Percentiles rank a stretch among this genome's conserved stretches.
phyloP scores from a whole-genome alignment of 2,888 invertebrate genomes.

The Dasypolia templi region DNA sequence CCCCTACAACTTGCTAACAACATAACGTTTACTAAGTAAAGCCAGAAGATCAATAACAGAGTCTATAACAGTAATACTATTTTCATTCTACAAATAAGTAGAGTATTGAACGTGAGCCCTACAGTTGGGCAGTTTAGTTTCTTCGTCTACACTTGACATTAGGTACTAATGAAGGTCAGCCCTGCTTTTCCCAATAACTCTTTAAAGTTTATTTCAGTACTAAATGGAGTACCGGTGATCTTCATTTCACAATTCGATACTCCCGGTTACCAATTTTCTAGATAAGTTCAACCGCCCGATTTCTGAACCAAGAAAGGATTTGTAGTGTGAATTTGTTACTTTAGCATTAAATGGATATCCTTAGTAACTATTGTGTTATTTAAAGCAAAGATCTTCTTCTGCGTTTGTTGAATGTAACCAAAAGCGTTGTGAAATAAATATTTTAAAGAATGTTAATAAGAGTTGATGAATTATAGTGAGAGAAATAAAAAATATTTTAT shows the following conservation, averaged over 20 bases:
- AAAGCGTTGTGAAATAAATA: slow-evolving; percentile 4
- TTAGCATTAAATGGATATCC: not conserved
- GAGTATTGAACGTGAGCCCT: slow-evolving; percentile 11
- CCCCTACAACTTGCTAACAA: slow-evolving; percentile 27
- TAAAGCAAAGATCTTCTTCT: not conserved
- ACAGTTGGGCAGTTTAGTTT: slow-evolving; percentile 7
- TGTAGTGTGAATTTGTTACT: not conserved
- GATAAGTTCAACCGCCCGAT: too few species aligned
- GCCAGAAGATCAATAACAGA: slow-evolving; percentile 51
- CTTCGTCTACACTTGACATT: not conserved
- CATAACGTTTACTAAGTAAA: slow-evolving; percentile 32
- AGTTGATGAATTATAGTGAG: slow-evolving; percentile 31
- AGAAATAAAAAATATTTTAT: too few species aligned
- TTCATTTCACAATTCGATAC: not conserved
- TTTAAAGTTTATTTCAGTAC: not conserved
- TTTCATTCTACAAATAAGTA: slow-evolving; percentile 36
- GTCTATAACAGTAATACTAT: slow-evolving; percentile 27
- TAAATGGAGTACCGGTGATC: not conserved
- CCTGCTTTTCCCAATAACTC: too few species aligned
- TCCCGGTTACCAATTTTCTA: not conserved
- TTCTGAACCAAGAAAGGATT: not conserved
- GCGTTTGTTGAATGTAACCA: not conserved
- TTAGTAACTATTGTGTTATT: not conserved
- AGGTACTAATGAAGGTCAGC: not conserved
- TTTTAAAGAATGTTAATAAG: slow-evolving; percentile 14